Conservation (phyloP, 2,113 vertebrate genomes). For the Crocuta crocuta region DNA sequence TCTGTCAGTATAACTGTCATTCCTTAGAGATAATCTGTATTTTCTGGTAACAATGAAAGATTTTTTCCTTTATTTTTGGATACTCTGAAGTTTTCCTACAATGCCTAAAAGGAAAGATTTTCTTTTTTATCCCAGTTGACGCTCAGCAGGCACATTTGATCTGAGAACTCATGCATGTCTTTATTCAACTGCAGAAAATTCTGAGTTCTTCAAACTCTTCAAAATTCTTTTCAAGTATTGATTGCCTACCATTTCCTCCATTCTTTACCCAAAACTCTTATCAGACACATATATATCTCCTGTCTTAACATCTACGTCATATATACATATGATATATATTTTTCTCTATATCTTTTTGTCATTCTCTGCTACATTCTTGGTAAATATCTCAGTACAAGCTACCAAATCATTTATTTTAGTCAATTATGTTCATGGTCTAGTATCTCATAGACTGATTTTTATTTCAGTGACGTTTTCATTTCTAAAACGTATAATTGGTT, state of each 20-base stretch:
- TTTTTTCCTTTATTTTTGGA: constrained; percentile 8
- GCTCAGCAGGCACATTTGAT: neutral
- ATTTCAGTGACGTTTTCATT: neutral
- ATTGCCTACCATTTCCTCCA: neutral
- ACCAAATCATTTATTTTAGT: neutral
- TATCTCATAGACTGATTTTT: neutral
- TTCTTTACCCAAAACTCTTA: neutral
- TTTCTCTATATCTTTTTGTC: neutral
- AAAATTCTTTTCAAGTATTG: constrained; percentile 1
- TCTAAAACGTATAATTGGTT: neutral
- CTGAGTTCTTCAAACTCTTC: neutral
- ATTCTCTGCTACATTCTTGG: neutral
- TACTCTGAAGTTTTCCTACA: neutral
- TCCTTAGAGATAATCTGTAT: neutral
- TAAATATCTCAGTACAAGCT: neutral
- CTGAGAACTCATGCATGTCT: neutral
- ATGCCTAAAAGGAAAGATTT: neutral
- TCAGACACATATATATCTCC: neutral
- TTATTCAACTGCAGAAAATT: neutral
- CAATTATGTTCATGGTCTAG: neutral
- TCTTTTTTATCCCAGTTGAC: neutral
- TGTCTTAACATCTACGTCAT: neutral
- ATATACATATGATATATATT: neutral
- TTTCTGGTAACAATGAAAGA: neutral
- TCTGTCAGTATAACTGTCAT: neutral